Evolutionary conservation across 2,113 vertebrate species (phyloP), one percentile per base, ranked within the genome.

Genomic region (Nycticorax nycticorax): DNA sequence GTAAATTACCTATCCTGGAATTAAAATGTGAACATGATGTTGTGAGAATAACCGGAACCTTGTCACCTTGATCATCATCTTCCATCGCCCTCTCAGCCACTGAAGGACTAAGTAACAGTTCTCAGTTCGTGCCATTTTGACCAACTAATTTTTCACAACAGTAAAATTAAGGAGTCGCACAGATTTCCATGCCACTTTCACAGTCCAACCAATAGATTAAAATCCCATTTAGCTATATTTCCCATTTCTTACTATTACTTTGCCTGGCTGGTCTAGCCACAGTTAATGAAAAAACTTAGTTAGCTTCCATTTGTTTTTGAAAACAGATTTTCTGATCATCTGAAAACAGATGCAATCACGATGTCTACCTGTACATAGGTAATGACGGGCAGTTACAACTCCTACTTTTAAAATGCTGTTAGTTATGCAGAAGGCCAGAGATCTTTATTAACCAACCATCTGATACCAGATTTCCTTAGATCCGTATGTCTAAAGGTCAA

Each of bases 361-460:
- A 33, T 10, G 22, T 35, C 52, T 56, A 22, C 5, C 14, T 60
- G 12, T 53, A 64, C 15, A 17, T 32, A 57, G 0, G 0, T 6
- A 77, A 87, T 10, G 89, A 32, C 3, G 10, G 64, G n/a, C 62
- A 91, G 59, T 43, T 76, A 45, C 57, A 81, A 68, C 21, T 53
- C 47, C 48, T 33, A 22, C 20, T 47, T 85, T 55, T 62, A 22
- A 85, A 74, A 64, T 37, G 35, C 19, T 84, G 11, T 68, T 60
- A 86, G 50, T 55, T 91, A 79, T 9, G 39, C 43, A 82, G 7
- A 78, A 92, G 28, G 66, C 20, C 20, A 60, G 53, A 76, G 22
- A 96, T 88, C 77, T 92, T 84, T 6, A 79, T 56, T 72, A 92
- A 90, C 12, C n/a, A 77, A 14, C 32, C 77, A 39, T 33, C n/a